Conservation (phyloP, 2,888 invertebrate genomes). For the Anticlea derivata region DNA sequence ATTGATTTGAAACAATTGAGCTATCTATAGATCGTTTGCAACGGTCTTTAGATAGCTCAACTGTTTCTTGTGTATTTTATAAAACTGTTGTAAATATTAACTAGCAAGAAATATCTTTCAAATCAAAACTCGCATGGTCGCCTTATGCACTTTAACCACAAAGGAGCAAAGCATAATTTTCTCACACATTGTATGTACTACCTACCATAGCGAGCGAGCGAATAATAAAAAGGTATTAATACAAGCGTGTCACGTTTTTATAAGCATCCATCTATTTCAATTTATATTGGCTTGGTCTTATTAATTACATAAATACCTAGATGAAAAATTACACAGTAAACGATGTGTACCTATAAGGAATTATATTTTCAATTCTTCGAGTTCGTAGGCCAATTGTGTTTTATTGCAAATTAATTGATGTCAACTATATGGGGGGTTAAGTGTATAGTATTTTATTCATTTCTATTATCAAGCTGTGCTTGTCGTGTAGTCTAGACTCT, state of each 20-base stretch:
- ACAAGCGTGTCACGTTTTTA: not conserved
- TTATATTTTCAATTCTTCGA: conserved; percentile 5
- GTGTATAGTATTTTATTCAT: conserved; percentile 1
- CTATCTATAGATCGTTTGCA: too few relatives aligned
- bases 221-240: not conserved
- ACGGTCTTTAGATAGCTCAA: too few relatives aligned
- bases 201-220: too few relatives aligned
- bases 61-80: too few relatives aligned
- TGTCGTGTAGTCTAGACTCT: too few relatives aligned
- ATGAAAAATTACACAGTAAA: not conserved
- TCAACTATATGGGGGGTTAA: conserved; percentile 9
- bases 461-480: not conserved
- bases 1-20: too few relatives aligned
- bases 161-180: too few relatives aligned
- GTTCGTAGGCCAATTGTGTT: conserved; percentile 1
- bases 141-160: too few relatives aligned
- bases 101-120: too few relatives aligned
- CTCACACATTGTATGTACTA: too few relatives aligned
- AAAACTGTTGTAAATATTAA: too few relatives aligned
- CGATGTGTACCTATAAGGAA: not conserved
- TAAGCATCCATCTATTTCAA: conserved; percentile 2
- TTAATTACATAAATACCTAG: not conserved
- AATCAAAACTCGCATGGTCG: too few relatives aligned
- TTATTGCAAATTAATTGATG: conserved; percentile 15
- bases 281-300: not conserved